Evolutionary conservation across 2,113 vertebrate species (phyloP).

Genomic region (Tachysurus vachellii): DNA sequence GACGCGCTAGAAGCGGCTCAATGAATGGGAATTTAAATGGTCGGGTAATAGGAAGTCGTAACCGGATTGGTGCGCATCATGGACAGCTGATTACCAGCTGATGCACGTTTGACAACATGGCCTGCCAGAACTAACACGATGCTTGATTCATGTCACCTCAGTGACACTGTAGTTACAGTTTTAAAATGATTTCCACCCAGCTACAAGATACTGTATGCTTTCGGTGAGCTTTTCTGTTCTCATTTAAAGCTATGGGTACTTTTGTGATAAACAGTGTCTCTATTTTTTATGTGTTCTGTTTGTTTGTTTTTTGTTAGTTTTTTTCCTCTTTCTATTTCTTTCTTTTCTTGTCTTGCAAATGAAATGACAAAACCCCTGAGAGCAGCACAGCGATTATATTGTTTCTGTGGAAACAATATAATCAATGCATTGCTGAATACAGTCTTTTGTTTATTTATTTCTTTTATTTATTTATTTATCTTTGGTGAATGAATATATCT

Average conservation of each 20-base stretch:
- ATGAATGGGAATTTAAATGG: too few species aligned
- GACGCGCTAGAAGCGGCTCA: too few species aligned
- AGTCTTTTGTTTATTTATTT: background rate
- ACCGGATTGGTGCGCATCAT: too few species aligned
- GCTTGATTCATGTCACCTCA: background rate
- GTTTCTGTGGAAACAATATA: background rate
- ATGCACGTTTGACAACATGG: too few species aligned
- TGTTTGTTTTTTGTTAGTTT: background rate
- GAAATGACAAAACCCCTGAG: conserved; percentile 1
- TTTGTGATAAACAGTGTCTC: conserved; percentile 57
- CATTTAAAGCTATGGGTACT: conserved; percentile 68
- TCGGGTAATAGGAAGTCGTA: too few species aligned
- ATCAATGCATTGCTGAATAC: background rate
- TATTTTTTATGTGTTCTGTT: conserved; percentile 50
- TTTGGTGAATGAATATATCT: background rate
- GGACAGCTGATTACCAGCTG: too few species aligned
- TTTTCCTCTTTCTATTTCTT: conserved; percentile 50
- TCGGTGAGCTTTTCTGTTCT: conserved; percentile 57
- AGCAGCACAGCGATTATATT: background rate
- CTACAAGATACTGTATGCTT: conserved; percentile 60
- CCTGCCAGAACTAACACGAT: too few species aligned
- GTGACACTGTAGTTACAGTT: too few species aligned
- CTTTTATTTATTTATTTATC: background rate
- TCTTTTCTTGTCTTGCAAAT: conserved; percentile 6
- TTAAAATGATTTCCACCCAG: conserved; percentile 51